Conservation (phyloP, 2,888 invertebrate genomes). For the Linnaemya vulpina region DNA sequence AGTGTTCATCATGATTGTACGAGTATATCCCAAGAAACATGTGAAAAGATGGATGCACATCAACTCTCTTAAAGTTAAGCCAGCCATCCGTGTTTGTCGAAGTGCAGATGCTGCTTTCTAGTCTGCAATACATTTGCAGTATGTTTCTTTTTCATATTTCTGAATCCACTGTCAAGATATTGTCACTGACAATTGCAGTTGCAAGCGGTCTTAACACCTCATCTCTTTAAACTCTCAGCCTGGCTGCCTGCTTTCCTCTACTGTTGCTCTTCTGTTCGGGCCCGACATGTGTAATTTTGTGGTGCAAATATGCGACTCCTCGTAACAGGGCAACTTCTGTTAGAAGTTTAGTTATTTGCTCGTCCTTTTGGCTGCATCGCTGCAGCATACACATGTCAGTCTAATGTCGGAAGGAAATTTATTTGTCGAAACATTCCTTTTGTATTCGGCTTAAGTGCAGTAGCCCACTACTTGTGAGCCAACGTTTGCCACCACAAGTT, state of each 20-base stretch:
- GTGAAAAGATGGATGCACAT: not conserved
- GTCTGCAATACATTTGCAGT: not conserved
- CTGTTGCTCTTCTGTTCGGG: not conserved
- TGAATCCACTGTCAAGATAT: constrained; percentile 58
- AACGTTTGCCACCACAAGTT: constrained; percentile 2
- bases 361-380: not conserved
- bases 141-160: constrained; percentile 12
- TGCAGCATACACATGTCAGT: constrained; percentile 18
- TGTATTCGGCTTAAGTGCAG: constrained; percentile 75
- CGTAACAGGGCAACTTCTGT: constrained; percentile 28
- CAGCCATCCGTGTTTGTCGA: not conserved
- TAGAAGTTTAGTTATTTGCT: constrained; percentile 8
- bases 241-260: not conserved
- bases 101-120: constrained; percentile 2
- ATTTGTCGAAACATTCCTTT: constrained; percentile 79
- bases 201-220: constrained; percentile 54
- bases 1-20: constrained; percentile 47
- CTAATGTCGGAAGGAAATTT: constrained; percentile 75
- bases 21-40: constrained; percentile 29
- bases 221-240: constrained; percentile 1
- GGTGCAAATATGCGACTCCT: constrained; percentile 9
- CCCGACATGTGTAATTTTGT: constrained; percentile 45
- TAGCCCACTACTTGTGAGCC: not conserved
- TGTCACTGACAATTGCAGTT: constrained; percentile 68
- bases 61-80: not conserved